Percentiles rank a stretch among this genome's conserved stretches.
Conservation (phyloP, 2,888 invertebrate species). For the Dasysyrphus tricinctus region DNA sequence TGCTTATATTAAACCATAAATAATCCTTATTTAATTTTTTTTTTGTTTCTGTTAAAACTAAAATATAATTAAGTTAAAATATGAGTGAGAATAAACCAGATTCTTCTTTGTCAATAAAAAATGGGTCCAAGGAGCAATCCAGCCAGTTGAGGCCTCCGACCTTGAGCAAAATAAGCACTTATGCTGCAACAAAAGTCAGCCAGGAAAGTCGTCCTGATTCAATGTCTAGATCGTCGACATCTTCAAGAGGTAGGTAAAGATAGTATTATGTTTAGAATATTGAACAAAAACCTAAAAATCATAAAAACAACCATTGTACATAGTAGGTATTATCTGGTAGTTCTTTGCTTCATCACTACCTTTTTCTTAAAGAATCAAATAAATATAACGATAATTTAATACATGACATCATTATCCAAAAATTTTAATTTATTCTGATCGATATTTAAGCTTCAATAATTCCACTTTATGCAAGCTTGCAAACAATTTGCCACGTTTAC, state of each 20-base stretch:
- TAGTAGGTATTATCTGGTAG: no score
- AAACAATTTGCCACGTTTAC: background rate
- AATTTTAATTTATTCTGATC: background rate
- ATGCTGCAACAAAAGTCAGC: constrained; percentile 32
- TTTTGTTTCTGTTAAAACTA: background rate
- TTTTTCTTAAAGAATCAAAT: background rate
- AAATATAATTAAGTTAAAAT: constrained; percentile 24
- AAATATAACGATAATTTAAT: background rate
- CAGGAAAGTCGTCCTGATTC: constrained; percentile 52
- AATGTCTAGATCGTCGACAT: constrained; percentile 61
- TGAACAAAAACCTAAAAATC: background rate
- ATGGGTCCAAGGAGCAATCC: constrained; percentile 16
- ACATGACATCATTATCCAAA: background rate
- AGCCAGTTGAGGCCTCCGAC: constrained; percentile 31
- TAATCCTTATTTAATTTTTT: background rate
- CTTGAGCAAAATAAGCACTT: constrained; percentile 16
- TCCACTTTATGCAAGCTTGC: background rate
- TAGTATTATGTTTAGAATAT: background rate
- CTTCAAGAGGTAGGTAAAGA: constrained; percentile 53
- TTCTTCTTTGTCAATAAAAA: constrained; percentile 6
- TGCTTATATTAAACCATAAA: background rate
- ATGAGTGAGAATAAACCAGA: constrained; percentile 46
- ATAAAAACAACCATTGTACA: background rate
- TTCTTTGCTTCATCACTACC: background rate
- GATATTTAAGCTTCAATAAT: background rate